Percentiles rank a stretch among this genome's conserved stretches.
These are phyloP conservation scores for Pyrgus malvae DNA, from an alignment of 2,888 invertebrate species.

Conservation along the genomic window DNA sequence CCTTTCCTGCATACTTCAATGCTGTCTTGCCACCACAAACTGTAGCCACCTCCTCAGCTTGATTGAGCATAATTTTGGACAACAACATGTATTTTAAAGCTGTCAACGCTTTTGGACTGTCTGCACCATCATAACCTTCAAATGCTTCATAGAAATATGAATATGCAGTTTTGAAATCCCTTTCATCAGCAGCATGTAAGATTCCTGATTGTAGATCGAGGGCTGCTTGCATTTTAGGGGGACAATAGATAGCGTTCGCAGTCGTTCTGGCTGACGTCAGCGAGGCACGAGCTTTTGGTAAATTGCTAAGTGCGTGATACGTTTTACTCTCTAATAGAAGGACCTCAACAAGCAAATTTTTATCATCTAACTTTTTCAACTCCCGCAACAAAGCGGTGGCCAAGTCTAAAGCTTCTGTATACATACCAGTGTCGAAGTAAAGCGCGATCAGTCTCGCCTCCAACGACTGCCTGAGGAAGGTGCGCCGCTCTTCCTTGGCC, in stretches of 20 bases:
- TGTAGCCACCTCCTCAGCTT: conserved; percentile 96
- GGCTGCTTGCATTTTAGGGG: conserved; percentile 98
- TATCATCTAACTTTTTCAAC: conserved; percentile 99
- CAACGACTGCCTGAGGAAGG: conserved; percentile 97
- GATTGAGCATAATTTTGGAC: conserved; percentile 99
- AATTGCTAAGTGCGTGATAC: conserved; percentile 97
- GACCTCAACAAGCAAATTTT: conserved; percentile 98
- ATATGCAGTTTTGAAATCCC: conserved; percentile 99
- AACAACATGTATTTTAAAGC: conserved; percentile 99
- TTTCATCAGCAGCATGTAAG: conserved; percentile 99
- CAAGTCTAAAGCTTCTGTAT: conserved; percentile 91
- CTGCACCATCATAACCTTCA: conserved; percentile 98
- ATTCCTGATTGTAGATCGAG: conserved; percentile 99
- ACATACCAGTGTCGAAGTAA: conserved; percentile 96
- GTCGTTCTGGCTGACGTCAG: conserved; percentile 99
- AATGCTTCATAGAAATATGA: conserved; percentile 99
- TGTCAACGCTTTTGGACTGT: conserved; percentile 93
- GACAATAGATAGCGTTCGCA: conserved; percentile 99
- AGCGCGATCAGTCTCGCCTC: conserved; percentile 97
- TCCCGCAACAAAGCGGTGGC: conserved; percentile 95
- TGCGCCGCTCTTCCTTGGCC: conserved; percentile 98
- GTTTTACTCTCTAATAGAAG: conserved; percentile 99
- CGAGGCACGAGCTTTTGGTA: conserved; percentile 97
- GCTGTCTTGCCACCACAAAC: conserved; percentile 98
- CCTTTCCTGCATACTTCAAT: conserved; percentile 96